Conservation (phyloP, 2,888 invertebrate genomes). For the Neuroscelio doddi region DNA sequence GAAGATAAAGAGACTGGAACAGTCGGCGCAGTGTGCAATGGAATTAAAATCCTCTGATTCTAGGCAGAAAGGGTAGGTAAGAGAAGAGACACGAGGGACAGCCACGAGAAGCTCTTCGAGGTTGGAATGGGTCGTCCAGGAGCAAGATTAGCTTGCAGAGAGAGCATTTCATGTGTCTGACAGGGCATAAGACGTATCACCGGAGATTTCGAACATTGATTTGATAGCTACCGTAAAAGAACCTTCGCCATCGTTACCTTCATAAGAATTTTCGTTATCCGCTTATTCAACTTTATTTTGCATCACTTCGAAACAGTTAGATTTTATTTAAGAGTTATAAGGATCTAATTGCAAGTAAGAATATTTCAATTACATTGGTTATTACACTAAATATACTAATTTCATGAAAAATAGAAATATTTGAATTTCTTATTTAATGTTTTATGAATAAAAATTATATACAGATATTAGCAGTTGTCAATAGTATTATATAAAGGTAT, state of each 20-base stretch:
- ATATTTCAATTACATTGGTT: no score
- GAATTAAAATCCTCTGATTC: constrained; percentile 50
- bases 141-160: constrained; percentile 41
- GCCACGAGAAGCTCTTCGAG: constrained; percentile 35
- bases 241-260: constrained; percentile 6
- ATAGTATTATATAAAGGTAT: no score
- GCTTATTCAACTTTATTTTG: constrained; percentile 43
- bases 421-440: no score
- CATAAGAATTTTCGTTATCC: constrained; percentile 45
- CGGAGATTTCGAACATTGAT: constrained; percentile 59
- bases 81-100: constrained; percentile 39
- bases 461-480: no score
- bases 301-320: constrained; percentile 16
- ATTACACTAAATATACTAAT: no score
- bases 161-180: constrained; percentile 58
- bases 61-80: constrained; percentile 17
- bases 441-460: no score
- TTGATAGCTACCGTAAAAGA: constrained; percentile 32
- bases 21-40: constrained; percentile 22
- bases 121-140: constrained; percentile 45
- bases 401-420: no score
- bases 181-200: constrained; percentile 58
- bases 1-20: constrained; percentile 21
- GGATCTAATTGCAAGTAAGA: no score
- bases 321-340: background rate